Conservation (phyloP, 1,140 invertebrate species). For the Drosophila cardini region DNA sequence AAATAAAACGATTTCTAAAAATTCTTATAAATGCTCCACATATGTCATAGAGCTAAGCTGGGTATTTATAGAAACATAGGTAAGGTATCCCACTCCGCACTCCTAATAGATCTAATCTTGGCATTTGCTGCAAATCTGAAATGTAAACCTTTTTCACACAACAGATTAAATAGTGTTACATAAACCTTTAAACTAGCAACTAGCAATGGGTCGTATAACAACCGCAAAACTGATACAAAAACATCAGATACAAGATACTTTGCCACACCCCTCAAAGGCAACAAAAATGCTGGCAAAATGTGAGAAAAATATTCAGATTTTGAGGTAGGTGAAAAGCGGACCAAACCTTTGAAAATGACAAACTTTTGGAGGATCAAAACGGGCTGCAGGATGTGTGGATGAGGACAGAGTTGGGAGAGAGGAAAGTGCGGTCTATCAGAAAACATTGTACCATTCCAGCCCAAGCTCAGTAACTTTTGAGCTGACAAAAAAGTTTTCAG, state of each 20-base stretch:
- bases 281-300: constrained; percentile 68
- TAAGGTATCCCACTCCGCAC: too few species aligned
- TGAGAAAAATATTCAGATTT: constrained; percentile 68
- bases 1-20: background rate
- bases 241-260: constrained; percentile 54
- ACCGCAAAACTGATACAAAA: constrained; percentile 53
- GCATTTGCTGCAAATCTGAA: background rate
- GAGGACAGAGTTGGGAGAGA: too few species aligned
- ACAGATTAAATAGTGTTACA: constrained; percentile 1
- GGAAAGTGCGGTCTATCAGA: background rate
- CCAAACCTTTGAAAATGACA: constrained; percentile 66
- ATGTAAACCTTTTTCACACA: background rate
- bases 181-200: background rate
- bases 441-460: constrained; percentile 31
- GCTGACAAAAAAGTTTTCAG: constrained; percentile 77
- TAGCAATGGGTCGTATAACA: constrained; percentile 5
- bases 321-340: background rate
- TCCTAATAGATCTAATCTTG: constrained; percentile 1
- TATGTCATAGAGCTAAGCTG: constrained; percentile 7
- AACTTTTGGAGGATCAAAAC: constrained; percentile 46
- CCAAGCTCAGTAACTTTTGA: constrained; percentile 51
- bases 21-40: background rate
- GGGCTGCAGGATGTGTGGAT: background rate
- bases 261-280: constrained; percentile 54
- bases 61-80: background rate